These are phyloP conservation scores for Dasyprocta punctata DNA, from an alignment of 2,113 vertebrate species.

Conservation along the genomic window DNA sequence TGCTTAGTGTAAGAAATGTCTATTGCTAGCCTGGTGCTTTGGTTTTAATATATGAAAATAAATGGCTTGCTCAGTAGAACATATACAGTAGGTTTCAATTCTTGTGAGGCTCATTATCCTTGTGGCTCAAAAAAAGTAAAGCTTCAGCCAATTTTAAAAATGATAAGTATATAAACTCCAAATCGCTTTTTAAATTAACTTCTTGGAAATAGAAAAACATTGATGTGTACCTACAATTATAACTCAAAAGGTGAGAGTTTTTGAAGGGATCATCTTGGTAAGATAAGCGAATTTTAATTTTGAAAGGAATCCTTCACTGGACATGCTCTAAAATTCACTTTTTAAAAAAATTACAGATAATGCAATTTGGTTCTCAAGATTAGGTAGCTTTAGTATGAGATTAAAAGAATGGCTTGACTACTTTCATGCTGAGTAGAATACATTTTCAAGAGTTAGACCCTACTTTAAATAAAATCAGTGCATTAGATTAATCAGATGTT, in stretches of 20 bases:
- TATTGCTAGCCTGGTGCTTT: neutral
- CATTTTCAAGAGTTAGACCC: neutral
- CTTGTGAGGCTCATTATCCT: neutral
- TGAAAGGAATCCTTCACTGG: neutral
- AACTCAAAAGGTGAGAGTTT: conserved; percentile 23
- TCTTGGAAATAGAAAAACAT: neutral
- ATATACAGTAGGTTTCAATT: neutral
- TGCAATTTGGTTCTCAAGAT: neutral
- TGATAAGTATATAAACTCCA: neutral
- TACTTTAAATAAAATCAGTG: conserved; percentile 26
- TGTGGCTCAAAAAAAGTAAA: neutral
- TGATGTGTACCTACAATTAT: neutral
- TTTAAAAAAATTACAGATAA: neutral
- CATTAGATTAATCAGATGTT: conserved; percentile 15
- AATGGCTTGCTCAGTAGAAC: neutral
- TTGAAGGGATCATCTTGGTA: neutral
- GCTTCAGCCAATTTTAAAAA: neutral
- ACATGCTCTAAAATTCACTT: neutral
- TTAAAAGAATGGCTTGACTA: neutral
- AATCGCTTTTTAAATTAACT: neutral
- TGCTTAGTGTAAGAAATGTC: neutral
- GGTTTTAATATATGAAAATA: conserved; percentile 30
- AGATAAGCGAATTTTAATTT: neutral
- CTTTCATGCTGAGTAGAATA: neutral
- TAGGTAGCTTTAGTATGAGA: neutral